These are phyloP conservation scores for Tragulus kanchil DNA, from an alignment of 2,113 vertebrate genomes.

Conservation along the genomic window DNA sequence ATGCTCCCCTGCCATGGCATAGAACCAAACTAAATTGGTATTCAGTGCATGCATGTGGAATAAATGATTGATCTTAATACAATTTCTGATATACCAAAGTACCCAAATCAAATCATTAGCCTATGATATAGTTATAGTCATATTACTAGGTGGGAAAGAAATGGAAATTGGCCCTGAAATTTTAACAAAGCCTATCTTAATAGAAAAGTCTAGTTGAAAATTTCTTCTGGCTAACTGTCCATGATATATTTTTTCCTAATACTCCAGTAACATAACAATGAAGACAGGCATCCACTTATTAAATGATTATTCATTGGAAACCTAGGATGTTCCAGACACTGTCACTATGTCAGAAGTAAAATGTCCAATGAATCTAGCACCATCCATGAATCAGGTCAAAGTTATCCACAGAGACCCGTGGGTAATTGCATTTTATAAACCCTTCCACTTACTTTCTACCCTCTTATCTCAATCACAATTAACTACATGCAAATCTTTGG, in stretches of 20 bases:
- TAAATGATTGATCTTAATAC: background rate
- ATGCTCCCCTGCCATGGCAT: too few species aligned
- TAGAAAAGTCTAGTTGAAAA: background rate
- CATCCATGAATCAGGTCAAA: background rate
- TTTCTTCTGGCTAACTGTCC: constrained; percentile 15
- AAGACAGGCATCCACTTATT: background rate
- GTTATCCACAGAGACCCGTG: background rate
- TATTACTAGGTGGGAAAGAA: background rate
- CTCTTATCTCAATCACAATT: background rate
- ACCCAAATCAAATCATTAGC: background rate
- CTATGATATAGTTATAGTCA: background rate
- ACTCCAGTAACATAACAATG: background rate
- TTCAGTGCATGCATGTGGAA: background rate
- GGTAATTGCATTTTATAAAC: background rate
- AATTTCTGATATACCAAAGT: background rate
- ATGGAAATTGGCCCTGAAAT: background rate
- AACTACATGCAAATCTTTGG: background rate
- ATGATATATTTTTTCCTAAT: background rate
- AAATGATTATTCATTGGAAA: background rate
- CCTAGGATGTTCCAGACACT: background rate
- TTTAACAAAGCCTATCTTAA: background rate
- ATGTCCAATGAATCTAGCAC: background rate
- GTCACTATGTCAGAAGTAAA: background rate
- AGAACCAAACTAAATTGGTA: background rate
- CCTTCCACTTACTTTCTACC: background rate